Conservation (phyloP, 2,797 vertebrate species). For the Sarcoramphus papa region DNA sequence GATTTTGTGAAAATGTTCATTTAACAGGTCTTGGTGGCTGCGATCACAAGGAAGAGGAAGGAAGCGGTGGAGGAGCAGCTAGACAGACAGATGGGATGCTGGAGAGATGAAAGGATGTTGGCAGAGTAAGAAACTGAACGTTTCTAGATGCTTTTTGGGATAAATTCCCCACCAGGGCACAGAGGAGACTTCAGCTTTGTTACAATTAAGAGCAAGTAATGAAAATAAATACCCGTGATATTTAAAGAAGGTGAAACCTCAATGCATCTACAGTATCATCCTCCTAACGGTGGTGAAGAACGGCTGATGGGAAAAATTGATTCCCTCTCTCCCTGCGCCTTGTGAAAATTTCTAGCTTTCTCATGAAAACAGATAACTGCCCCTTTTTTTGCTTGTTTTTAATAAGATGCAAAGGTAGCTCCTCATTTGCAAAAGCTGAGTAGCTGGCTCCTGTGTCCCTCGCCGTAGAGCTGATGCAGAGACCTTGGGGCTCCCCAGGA, state of each 20-base stretch:
- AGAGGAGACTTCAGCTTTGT: conserved; percentile 34
- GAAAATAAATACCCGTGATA: conserved; percentile 53
- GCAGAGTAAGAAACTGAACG: neutral
- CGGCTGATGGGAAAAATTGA: neutral
- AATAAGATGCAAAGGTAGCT: neutral
- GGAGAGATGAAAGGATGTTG: conserved; percentile 49
- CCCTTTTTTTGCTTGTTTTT: neutral
- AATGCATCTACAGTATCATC: neutral
- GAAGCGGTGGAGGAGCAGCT: conserved; percentile 34
- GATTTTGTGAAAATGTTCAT: neutral
- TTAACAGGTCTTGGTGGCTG: neutral
- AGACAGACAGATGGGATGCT: conserved; percentile 49
- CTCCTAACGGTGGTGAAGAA: neutral
- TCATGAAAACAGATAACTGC: neutral
- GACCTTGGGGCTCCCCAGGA: neutral
- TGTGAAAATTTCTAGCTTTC: neutral
- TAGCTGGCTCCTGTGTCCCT: neutral
- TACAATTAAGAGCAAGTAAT: conserved; percentile 14
- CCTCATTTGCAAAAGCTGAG: neutral
- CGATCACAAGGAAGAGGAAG: conserved; percentile 44
- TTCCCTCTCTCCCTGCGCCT: neutral
- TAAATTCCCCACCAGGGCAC: conserved; percentile 1
- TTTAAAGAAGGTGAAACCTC: conserved; percentile 36
- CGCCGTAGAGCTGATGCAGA: neutral
- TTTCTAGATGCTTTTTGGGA: neutral